A percentile compares a stretch with the other conserved stretches of the same genome.
Conservation (phyloP, 2,797 vertebrate species). For the Dallia pectoralis region DNA sequence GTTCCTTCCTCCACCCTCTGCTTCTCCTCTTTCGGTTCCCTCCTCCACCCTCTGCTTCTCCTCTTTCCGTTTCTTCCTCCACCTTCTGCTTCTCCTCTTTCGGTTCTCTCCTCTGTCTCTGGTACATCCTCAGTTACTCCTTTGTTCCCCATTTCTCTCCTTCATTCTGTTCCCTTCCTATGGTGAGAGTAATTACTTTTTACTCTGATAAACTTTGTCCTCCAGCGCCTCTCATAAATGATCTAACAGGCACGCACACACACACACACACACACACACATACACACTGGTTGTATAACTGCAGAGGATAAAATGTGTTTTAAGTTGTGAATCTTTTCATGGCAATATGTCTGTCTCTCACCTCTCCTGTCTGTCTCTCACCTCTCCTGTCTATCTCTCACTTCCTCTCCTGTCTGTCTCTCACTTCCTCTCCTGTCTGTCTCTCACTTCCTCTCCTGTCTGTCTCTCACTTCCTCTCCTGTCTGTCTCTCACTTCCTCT, state of each 20-base stretch:
- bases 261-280: conserved; percentile 1
- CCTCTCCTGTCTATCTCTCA: too few species aligned
- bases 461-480: too few species aligned
- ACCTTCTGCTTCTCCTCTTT: too few species aligned
- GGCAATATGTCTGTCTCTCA: neutral
- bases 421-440: too few species aligned
- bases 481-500: neutral
- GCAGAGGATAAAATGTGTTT: neutral
- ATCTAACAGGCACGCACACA: conserved; percentile 21
- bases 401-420: too few species aligned
- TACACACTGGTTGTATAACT: neutral
- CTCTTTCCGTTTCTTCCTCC: neutral
- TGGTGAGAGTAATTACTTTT: conserved; percentile 43
- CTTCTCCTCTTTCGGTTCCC: neutral
- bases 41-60: neutral
- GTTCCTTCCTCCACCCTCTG: neutral
- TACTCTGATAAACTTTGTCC: conserved; percentile 41
- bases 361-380: too few species aligned
- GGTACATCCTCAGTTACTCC: too few species aligned
- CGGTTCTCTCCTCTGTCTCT: too few species aligned
- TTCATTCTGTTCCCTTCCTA: neutral
- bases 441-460: too few species aligned
- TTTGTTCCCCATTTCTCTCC: neutral
- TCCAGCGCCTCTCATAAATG: conserved; percentile 28
- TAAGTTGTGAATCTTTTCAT: neutral